Evolutionary conservation across 2,113 vertebrate species (phyloP).

Genomic region (Bubo blakistoni): DNA sequence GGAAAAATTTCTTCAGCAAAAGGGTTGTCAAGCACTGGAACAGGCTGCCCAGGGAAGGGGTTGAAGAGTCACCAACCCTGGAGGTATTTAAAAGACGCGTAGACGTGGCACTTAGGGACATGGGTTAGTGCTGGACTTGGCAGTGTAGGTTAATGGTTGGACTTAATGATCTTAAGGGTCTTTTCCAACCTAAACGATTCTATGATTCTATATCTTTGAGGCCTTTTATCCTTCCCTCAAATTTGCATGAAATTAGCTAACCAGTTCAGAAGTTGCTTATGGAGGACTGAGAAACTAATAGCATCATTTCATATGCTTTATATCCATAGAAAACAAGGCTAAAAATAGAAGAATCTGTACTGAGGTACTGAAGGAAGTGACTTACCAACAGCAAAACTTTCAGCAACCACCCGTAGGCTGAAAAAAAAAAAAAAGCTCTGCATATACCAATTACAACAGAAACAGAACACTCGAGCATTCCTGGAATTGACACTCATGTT

Average conservation of each 20-base stretch:
- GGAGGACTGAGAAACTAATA: not conserved
- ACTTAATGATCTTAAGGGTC: no score
- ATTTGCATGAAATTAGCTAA: not conserved
- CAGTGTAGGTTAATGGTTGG: no score
- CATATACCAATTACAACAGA: not conserved
- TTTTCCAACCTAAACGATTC: no score
- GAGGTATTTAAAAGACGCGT: no score
- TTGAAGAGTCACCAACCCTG: no score
- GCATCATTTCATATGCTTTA: accelerated
- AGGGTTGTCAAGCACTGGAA: no score
- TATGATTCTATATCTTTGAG: not conserved
- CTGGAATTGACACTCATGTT: not conserved
- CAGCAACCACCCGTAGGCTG: not conserved
- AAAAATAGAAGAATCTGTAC: not conserved
- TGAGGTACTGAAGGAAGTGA: not conserved
- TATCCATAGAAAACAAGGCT: not conserved
- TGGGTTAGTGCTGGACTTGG: no score
- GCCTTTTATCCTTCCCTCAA: not conserved
- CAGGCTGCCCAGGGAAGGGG: no score
- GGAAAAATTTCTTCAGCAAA: no score
- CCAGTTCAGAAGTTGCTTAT: accelerated
- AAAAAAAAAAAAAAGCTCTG: not conserved
- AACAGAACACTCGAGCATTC: not conserved
- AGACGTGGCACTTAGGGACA: no score
- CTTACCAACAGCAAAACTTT: not conserved